Evolutionary conservation across 2,888 invertebrate genomes (phyloP).

Genomic region (Tortricodes alternella): DNA sequence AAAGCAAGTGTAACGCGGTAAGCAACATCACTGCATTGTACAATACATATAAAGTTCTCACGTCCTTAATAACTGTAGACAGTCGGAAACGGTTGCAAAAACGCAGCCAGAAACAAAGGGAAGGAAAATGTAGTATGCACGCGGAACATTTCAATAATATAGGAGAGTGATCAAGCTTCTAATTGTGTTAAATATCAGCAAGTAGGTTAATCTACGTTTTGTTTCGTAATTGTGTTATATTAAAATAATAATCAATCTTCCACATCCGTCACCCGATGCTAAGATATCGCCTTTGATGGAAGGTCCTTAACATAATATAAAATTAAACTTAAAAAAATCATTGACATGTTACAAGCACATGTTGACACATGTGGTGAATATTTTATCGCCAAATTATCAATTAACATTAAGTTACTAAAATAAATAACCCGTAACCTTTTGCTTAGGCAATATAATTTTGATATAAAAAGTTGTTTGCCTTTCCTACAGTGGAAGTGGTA

Average conservation of each 20-base stretch:
- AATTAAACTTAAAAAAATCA: neutral
- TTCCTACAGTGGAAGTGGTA: conserved; percentile 11
- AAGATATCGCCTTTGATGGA: too few relatives aligned
- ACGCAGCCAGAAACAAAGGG: conserved; percentile 73
- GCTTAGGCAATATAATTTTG: conserved; percentile 20
- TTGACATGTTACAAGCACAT: neutral
- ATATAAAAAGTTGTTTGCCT: conserved; percentile 29
- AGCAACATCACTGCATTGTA: conserved; percentile 51
- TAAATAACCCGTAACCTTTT: conserved; percentile 22
- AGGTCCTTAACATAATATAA: too few relatives aligned
- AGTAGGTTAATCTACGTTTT: conserved; percentile 3
- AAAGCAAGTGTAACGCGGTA: conserved; percentile 61
- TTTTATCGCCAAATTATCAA: conserved; percentile 18
- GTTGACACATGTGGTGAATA: neutral
- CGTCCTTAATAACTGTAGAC: conserved; percentile 74
- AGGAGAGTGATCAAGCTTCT: conserved; percentile 48
- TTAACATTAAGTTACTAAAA: conserved; percentile 11
- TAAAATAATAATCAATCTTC: too few relatives aligned
- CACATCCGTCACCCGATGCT: too few relatives aligned
- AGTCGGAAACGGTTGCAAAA: conserved; percentile 79
- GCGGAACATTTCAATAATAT: conserved; percentile 54
- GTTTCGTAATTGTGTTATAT: neutral
- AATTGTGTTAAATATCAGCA: conserved; percentile 13
- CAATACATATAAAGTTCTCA: conserved; percentile 64
- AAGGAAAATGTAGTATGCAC: conserved; percentile 65